Evolutionary conservation across 2,888 invertebrate species (phyloP).

Genomic region (Carterocephalus palaemon): DNA sequence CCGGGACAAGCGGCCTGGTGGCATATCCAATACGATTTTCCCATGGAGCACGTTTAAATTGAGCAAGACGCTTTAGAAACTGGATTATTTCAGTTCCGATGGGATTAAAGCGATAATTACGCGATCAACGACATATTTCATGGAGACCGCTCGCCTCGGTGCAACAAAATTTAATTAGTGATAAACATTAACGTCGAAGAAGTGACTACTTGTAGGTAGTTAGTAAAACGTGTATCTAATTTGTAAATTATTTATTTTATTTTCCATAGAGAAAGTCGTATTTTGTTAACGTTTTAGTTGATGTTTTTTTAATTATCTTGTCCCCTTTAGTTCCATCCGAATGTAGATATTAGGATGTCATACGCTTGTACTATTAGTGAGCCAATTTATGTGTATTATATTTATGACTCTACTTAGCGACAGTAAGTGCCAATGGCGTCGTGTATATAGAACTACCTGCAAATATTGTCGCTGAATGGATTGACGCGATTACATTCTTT

Average conservation of each 20-base stretch:
- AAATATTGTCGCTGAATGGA: constrained; percentile 63
- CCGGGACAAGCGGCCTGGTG: constrained; percentile 47
- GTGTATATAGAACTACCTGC: constrained; percentile 57
- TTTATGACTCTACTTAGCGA: constrained; percentile 60
- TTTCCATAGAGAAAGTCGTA: constrained; percentile 78
- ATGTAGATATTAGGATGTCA: constrained; percentile 74
- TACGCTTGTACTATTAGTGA: constrained; percentile 78
- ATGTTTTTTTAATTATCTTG: constrained; percentile 71
- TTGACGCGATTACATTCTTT: constrained; percentile 55
- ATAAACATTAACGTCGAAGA: constrained; percentile 61
- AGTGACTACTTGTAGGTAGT: constrained; percentile 72
- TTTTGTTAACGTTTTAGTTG: constrained; percentile 80
- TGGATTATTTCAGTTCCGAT: constrained; percentile 36
- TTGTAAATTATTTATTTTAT: constrained; percentile 77
- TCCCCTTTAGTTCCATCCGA: constrained; percentile 70
- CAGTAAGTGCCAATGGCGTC: constrained; percentile 55
- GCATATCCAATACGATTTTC: constrained; percentile 13
- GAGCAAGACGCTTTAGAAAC: constrained; percentile 23
- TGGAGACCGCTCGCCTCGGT: constrained; percentile 46
- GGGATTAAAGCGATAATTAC: constrained; percentile 31
- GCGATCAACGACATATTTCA: constrained; percentile 18
- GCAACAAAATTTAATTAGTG: constrained; percentile 58
- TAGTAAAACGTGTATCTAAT: constrained; percentile 74
- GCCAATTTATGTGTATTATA: constrained; percentile 72
- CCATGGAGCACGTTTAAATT: constrained; percentile 2